phyloP scores from a whole-genome alignment of 2,113 vertebrate genomes.

The Sciurus niger region DNA sequence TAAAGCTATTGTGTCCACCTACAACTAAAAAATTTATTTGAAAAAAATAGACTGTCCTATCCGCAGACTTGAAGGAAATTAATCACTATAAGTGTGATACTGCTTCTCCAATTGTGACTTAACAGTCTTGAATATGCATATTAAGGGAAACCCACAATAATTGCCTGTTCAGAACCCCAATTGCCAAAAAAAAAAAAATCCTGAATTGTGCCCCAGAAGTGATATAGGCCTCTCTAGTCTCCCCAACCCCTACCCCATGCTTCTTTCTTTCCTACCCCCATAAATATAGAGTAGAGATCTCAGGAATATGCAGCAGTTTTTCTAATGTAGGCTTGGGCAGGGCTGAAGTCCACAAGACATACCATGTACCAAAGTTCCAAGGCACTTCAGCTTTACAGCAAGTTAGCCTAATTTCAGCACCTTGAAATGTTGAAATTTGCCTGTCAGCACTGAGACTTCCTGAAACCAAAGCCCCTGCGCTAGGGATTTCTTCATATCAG shows the following conservation, averaged over 20 bases:
- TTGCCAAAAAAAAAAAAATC: neutral
- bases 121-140: neutral
- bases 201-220: too few species aligned
- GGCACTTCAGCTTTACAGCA: slow-evolving; percentile 46
- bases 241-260: neutral
- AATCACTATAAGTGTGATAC: too few species aligned
- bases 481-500: neutral
- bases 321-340: neutral
- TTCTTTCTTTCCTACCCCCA: slow-evolving; percentile 26
- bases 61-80: too few species aligned
- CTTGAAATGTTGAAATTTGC: slow-evolving; percentile 41
- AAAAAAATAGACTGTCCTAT: too few species aligned
- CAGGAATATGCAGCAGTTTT: slow-evolving; percentile 12
- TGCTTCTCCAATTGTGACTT: neutral
- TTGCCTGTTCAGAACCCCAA: neutral
- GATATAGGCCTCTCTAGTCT: too few species aligned
- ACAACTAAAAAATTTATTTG: too few species aligned
- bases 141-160: slow-evolving; percentile 30
- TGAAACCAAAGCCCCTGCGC: neutral
- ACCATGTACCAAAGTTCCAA: neutral
- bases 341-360: slow-evolving; percentile 30
- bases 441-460: slow-evolving; percentile 18
- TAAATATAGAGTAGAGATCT: slow-evolving; percentile 19
- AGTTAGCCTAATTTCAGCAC: slow-evolving; percentile 11
- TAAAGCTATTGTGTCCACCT: too few species aligned